Percentiles rank a stretch among this genome's conserved stretches.
Conservation (phyloP, 2,888 invertebrate species). For the Labia minor region DNA sequence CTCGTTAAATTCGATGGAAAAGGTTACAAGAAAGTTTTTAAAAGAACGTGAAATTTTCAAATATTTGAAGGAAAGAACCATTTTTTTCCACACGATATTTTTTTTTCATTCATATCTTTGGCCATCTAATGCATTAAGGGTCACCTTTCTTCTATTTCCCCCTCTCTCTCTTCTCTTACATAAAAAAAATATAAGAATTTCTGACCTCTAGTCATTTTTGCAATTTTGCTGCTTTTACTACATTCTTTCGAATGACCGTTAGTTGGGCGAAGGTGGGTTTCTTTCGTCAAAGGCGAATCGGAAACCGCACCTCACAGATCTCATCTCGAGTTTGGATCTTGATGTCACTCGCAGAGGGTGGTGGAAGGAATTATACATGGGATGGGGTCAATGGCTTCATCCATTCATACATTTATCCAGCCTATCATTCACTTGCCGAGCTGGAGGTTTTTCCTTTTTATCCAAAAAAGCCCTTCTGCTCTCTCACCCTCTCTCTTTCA, state of each 20-base stretch:
- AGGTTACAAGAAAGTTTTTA: neutral
- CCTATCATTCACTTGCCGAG: neutral
- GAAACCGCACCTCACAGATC: neutral
- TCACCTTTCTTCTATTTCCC: neutral
- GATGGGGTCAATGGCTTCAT: conserved; percentile 13
- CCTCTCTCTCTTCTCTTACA: neutral
- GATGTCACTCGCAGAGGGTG: neutral
- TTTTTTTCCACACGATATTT: neutral
- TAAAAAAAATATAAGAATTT: neutral
- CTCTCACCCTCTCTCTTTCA: no score
- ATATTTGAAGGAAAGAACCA: neutral
- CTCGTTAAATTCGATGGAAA: conserved; percentile 1
- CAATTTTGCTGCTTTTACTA: neutral
- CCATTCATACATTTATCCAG: conserved; percentile 13
- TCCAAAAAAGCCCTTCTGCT: neutral
- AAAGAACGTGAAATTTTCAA: neutral
- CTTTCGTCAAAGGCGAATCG: neutral
- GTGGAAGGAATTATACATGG: no score
- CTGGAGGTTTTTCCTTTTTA: neutral
- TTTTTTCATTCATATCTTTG: neutral
- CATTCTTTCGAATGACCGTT: neutral
- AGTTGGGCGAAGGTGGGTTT: neutral
- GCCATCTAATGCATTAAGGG: conserved; percentile 1
- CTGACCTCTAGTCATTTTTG: neutral
- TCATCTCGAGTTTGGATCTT: neutral